Percentiles rank a stretch among this genome's conserved stretches.
These are phyloP conservation scores for Eupsilia transversa DNA, from an alignment of 2,888 invertebrate species.

Conservation along the genomic window DNA sequence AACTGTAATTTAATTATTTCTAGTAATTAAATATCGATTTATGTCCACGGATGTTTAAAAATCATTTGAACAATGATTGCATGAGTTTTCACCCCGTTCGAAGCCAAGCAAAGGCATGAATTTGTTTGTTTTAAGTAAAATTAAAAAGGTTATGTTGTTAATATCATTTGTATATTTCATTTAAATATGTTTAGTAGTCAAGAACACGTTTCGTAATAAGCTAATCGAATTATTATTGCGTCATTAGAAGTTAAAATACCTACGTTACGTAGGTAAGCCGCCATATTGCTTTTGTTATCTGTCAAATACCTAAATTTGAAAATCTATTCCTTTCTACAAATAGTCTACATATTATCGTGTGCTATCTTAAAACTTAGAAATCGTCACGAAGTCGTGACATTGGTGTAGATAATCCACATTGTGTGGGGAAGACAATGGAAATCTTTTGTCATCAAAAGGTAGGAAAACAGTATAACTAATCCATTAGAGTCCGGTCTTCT, in stretches of 20 bases:
- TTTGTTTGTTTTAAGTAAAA: constrained; percentile 52
- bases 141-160: constrained; percentile 56
- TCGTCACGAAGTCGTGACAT: constrained; percentile 32
- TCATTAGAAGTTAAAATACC: neutral
- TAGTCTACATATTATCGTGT: neutral
- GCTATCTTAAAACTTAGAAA: constrained; percentile 15
- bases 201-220: constrained; percentile 54
- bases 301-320: too few species aligned
- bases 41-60: constrained; percentile 31
- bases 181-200: constrained; percentile 49
- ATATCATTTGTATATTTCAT: constrained; percentile 67
- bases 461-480: neutral
- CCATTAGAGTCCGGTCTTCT: neutral
- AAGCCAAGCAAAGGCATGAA: constrained; percentile 27
- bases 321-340: neutral
- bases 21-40: constrained; percentile 65
- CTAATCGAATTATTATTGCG: neutral
- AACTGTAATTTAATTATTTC: constrained; percentile 62
- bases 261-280: constrained; percentile 8
- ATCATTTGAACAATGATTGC: constrained; percentile 45
- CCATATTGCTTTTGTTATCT: constrained; percentile 4
- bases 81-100: constrained; percentile 39
- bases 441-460: neutral
- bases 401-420: constrained; percentile 10
- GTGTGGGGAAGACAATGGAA: constrained; percentile 5